These are phyloP conservation scores for Porites australiensis DNA, from an alignment of 64 coral and sea anemone genomes.

Conservation along the genomic window DNA sequence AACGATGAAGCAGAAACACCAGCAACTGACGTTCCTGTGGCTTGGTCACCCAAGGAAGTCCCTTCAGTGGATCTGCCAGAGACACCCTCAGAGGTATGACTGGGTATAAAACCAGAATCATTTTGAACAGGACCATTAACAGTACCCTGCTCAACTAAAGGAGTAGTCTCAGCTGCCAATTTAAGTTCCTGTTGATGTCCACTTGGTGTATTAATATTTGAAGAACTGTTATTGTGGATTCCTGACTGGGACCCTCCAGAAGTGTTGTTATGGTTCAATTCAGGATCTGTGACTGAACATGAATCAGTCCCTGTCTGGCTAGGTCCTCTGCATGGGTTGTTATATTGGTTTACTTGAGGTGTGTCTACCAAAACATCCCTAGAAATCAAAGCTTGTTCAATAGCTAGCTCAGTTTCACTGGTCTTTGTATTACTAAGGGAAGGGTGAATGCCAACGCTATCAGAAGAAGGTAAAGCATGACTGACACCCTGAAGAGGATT, in stretches of 20 bases:
- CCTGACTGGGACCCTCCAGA: no score
- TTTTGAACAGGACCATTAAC: no score
- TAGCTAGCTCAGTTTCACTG: not conserved
- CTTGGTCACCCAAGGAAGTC: not conserved
- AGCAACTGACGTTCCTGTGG: not conserved
- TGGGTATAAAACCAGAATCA: not conserved
- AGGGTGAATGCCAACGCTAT: no score
- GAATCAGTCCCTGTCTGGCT: not conserved
- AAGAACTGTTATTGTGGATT: no score
- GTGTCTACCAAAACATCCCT: no score
- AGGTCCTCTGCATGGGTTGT: not conserved
- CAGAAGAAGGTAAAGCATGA: not conserved
- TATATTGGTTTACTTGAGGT: not conserved
- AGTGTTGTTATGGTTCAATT: no score
- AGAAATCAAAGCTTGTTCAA: not conserved
- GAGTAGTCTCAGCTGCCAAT: no score
- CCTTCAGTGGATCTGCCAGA: not conserved
- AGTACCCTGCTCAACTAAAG: not conserved
- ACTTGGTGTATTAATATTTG: no score
- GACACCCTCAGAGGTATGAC: not conserved
- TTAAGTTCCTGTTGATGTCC: no score
- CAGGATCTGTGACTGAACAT: no score
- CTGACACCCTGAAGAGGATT: not conserved
- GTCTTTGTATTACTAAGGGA: no score
- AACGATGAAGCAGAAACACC: no score